Evolutionary conservation across 1,140 invertebrate species (phyloP), one percentile per base, ranked within the genome.

Genomic region (Nebria ingens): DNA sequence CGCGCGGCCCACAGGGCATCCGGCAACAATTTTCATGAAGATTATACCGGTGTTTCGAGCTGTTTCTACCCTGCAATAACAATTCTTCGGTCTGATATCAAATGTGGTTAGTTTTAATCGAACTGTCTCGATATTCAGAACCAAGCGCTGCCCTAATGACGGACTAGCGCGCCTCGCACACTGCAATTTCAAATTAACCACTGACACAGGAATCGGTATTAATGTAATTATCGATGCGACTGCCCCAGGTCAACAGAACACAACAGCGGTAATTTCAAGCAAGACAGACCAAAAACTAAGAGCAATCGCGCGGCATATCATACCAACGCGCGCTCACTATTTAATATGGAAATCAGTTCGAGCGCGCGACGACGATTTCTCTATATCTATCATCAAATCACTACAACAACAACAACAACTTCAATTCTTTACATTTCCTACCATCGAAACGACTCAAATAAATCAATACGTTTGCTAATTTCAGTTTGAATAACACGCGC

Each of bases 111-210:
- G 40, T 45, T 45, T 45, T 45, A 45, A 45, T 45, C 40, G 40
- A 45, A 45, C 40, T 45, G 40, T 45, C 40, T 45, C 40, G 40
- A 45, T 45, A 45, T 45, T 45, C 40, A 45, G 40, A 45, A 17
- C 40, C 40, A 45, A 45, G 40, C 40, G 40, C 40, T 38, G 56
- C 56, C 21, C 51, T 58, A 58, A 58, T 58, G 34, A 58, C 23
- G 54, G 54, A 58, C 38, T 55, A 19, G 22, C 11, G 53, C 38
- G 19, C 9, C 19, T 6, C 20, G 42, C 40, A n/a, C 21, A 45
- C 64, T 64, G 56, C 68, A 70, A 70, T 70, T 70, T 70, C 54
- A 61, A 68, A 66, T 68, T 68, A 64, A 65, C 64, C 63, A 64
- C 61, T 64, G 64, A 63, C 66, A 61, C 62, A 25, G 54, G 58